Evolutionary conservation across 1,140 invertebrate genomes (phyloP), one percentile per base, ranked within the genome.

Genomic region (Plectus sambesii): DNA sequence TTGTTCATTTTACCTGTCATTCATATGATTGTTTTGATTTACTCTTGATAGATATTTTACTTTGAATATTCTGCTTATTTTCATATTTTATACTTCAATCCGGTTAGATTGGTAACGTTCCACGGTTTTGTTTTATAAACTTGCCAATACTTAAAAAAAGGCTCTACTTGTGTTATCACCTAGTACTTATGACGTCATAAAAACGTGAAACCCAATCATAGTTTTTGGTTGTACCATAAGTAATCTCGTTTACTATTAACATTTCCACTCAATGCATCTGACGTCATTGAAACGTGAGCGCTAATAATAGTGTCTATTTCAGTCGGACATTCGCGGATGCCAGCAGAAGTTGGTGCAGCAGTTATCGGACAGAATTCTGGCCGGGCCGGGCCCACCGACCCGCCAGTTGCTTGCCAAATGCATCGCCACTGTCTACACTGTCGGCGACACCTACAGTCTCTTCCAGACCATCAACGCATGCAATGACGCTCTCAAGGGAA

Each of bases 401-500:
- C 74, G 92, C 19, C 81, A 84, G 68, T 74, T 97, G n/a, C 80
- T 98, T 42, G 87, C 87, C 9, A 76, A 84, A 67, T 92, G 87
- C 69, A 73, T 98, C 33, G 87, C 90, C 0, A 90, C 87, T 4
- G 74, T 98, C 26, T 99, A 97, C 71, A 87, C 84, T 57, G 87
- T 97, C 39, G 92, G 92, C 0, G 92, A 99, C 72, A 90, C 92
- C 39, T 94, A 90, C 73, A 77, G 89, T 46, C 77, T 98, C 0
- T 97, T 97, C 73, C 86, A 94, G 59, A 93, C 89, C 2, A 87
- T 98, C 38, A 96, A 97, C 70, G 86, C 87, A 58, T 97, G 90
- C 74, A 97, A 96, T 76, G 92, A 97, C 69, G 84, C 93, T 56
- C 76, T 97, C 15, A 90, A 87, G 72, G 88, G 87, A 58, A 93